These are phyloP conservation scores for Gonioctena quinquepunctata DNA, from an alignment of 1,140 invertebrate genomes.

Conservation along the genomic window DNA sequence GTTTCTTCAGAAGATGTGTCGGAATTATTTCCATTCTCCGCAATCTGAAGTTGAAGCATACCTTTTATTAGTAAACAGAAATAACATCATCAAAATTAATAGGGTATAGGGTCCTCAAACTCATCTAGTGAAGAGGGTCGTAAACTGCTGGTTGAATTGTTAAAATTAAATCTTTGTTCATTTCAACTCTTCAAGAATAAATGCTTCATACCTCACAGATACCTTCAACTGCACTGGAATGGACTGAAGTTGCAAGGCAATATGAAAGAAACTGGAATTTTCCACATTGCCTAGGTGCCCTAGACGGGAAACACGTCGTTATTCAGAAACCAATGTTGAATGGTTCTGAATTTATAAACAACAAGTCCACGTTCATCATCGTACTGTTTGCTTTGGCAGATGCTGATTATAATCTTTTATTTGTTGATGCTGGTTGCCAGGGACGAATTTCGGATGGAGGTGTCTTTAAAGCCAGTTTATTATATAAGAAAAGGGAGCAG, in stretches of 20 bases:
- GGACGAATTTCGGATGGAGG: constrained; percentile 34
- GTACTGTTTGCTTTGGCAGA: constrained; percentile 55
- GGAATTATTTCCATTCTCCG: too few species aligned
- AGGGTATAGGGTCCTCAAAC: too few species aligned
- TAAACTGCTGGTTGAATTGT: too few species aligned
- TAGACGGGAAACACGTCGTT: constrained; percentile 53
- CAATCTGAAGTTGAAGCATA: too few species aligned
- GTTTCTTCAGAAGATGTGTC: too few species aligned
- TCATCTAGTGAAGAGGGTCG: too few species aligned
- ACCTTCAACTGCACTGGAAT: background rate
- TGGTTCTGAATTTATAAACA: constrained; percentile 56
- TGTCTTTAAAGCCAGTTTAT: constrained; percentile 6
- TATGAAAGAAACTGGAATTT: constrained; percentile 24
- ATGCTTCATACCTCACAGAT: too few species aligned
- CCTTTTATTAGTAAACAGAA: too few species aligned
- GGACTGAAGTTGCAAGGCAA: constrained; percentile 8
- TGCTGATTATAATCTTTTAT: constrained; percentile 54
- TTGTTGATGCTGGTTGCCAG: constrained; percentile 49
- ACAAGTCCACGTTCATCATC: constrained; percentile 55
- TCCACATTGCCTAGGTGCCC: constrained; percentile 25
- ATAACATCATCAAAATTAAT: too few species aligned
- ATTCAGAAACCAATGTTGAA: constrained; percentile 38
- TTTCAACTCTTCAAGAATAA: too few species aligned
- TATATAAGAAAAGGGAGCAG: background rate
- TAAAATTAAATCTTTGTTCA: too few species aligned